phyloP scores from a whole-genome alignment of 1,140 invertebrate genomes.

The Zophobas morio region DNA sequence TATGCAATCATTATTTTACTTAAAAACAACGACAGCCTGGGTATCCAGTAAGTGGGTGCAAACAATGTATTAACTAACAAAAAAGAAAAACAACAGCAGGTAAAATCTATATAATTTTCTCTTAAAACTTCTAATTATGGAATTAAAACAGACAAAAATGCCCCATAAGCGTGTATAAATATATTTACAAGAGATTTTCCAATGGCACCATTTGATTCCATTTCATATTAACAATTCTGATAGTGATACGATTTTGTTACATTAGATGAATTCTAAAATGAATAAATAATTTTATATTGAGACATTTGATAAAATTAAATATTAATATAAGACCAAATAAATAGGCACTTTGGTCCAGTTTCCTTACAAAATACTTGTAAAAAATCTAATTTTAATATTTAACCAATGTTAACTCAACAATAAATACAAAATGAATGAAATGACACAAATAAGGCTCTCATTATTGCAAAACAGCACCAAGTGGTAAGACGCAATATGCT shows the following conservation, averaged over 20 bases:
- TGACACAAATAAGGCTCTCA: conserved; percentile 32
- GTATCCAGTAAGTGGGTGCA: conserved; percentile 30
- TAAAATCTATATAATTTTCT: conserved; percentile 42
- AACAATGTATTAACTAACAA: conserved; percentile 40
- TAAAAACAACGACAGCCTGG: conserved; percentile 44
- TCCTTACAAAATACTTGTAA: conserved; percentile 52
- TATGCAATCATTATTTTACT: conserved; percentile 22
- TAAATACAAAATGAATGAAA: conserved; percentile 41
- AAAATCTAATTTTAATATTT: conserved; percentile 49
- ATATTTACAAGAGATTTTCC: conserved; percentile 58
- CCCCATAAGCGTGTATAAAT: conserved; percentile 61
- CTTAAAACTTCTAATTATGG: conserved; percentile 35
- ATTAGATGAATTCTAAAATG: conserved; percentile 42
- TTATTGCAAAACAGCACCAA: conserved; percentile 8
- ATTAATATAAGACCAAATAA: conserved; percentile 60
- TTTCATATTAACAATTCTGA: conserved; percentile 48
- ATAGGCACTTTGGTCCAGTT: conserved; percentile 64
- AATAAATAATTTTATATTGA: conserved; percentile 50
- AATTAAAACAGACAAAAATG: conserved; percentile 61
- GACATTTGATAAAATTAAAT: conserved; percentile 49
- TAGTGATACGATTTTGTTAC: conserved; percentile 39
- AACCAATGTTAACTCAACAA: conserved; percentile 30
- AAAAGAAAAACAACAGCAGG: conserved; percentile 45
- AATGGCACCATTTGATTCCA: conserved; percentile 66
- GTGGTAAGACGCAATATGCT: background rate